Evolutionary conservation across 2,797 vertebrate genomes (phyloP), one percentile per base, ranked within the genome.

Genomic region (Catharus ustulatus): DNA sequence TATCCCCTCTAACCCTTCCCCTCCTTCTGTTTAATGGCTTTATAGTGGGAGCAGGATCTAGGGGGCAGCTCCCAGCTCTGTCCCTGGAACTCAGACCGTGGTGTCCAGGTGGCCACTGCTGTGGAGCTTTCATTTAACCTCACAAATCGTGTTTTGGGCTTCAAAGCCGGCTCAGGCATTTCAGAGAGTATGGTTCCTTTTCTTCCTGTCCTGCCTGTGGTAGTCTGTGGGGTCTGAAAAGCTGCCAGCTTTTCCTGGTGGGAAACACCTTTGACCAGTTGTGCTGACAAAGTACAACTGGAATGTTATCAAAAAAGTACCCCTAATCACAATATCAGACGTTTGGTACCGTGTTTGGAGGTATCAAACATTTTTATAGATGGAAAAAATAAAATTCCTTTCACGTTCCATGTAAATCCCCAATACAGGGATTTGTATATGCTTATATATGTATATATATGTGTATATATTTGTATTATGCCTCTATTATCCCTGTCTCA

Each of bases 391-490:
- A 19, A 10, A 34, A 36, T 9, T 57, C 36, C 11, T 38, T 69
- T 24, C 34, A 21, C 0, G 0, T 49, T 48, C 7, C 15, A 0
- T 43, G 18, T 76, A 40, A 75, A 73, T 85, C 34, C 36, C 24
- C 0, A 2, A 26, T 16, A 6, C 29, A n/a, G 29, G 64, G 57
- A 71, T 63, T 63, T 83, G 29, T 30, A 16, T n/a, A 6, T 30
- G 3, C 26, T 77, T 58, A 45, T 8, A 8, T 38, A 63, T 58
- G 17, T 14, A 14, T 24, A 15, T 63, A 11, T 63, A 6, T 36
- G 2, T 54, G 17, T 80, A 26, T 57, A 3, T 64, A 49, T 77
- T 22, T 69, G 51, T 51, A 30, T 77, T 45, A 34, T 0, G 0
- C 20, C n/a, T 51, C 24, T 30, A 9, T 77, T 73, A 83, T 86